These are phyloP conservation scores for Gastrophysa polygoni DNA, from an alignment of 2,888 invertebrate species.

Conservation along the genomic window DNA sequence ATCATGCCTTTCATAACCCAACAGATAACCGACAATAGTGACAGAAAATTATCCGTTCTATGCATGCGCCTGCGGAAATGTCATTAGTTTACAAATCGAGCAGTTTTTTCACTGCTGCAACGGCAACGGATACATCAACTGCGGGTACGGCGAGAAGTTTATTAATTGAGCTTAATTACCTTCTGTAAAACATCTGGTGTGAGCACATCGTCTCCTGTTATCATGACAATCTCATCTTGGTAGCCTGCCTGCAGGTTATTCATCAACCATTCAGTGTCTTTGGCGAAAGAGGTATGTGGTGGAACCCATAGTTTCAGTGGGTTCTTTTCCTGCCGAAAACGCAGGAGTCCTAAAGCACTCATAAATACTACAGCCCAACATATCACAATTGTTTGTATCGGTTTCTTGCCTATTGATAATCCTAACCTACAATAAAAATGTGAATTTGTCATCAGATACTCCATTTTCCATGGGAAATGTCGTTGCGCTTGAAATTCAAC, in stretches of 20 bases:
- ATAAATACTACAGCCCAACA: slow-evolving; percentile 64
- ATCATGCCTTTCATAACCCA: too few relatives aligned
- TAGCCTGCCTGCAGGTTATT: slow-evolving; percentile 69
- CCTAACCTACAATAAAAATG: slow-evolving; percentile 63
- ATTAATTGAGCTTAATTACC: slow-evolving; percentile 51
- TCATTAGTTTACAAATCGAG: too few relatives aligned
- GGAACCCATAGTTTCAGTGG: slow-evolving; percentile 80
- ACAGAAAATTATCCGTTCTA: too few relatives aligned
- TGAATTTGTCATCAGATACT: too few relatives aligned
- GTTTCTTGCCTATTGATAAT: slow-evolving; percentile 64
- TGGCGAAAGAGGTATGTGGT: slow-evolving; percentile 70
- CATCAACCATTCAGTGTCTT: slow-evolving; percentile 75
- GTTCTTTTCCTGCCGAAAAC: slow-evolving; percentile 75
- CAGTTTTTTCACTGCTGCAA: too few relatives aligned
- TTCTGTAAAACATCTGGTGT: slow-evolving; percentile 64
- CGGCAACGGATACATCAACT: too few relatives aligned
- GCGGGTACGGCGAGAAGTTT: too few relatives aligned
- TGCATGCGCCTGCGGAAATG: too few relatives aligned
- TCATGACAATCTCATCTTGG: slow-evolving; percentile 66
- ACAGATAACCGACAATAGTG: too few relatives aligned
- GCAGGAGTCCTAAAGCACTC: slow-evolving; percentile 67
- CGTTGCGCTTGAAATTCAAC: too few relatives aligned
- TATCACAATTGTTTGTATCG: slow-evolving; percentile 65
- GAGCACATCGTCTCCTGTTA: slow-evolving; percentile 71
- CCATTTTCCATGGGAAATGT: too few relatives aligned